Percentiles rank a stretch among this genome's conserved stretches.
Evolutionary conservation across 2,113 vertebrate species (phyloP).

Genomic region (Lontra canadensis): DNA sequence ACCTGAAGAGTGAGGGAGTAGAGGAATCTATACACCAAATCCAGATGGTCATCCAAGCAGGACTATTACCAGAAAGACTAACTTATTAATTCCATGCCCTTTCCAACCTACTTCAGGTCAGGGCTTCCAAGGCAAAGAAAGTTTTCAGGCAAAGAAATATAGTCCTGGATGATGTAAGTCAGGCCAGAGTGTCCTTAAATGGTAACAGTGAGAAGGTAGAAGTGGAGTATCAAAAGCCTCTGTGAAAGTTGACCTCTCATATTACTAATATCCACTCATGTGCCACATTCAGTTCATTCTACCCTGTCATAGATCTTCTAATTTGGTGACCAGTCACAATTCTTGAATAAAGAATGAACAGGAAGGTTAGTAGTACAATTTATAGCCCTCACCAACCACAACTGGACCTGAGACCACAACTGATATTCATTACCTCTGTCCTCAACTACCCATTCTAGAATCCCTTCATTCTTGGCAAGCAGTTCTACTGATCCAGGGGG

Average conservation of each 20-base stretch:
- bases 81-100: neutral
- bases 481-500: neutral
- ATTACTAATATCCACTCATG: neutral
- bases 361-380: neutral
- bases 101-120: neutral
- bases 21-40: neutral
- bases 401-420: neutral
- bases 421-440: neutral
- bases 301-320: neutral
- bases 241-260: neutral
- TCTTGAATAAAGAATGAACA: neutral
- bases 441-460: neutral
- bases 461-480: neutral
- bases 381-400: neutral
- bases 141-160: neutral
- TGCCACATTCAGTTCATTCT: neutral
- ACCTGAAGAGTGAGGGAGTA: neutral
- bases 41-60: neutral
- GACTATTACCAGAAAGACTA: neutral
- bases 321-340: neutral
- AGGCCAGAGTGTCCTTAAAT: neutral
- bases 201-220: neutral
- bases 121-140: neutral
- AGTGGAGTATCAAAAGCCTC: neutral
- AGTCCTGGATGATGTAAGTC: neutral